These are phyloP conservation scores for Noturus placidus DNA, from an alignment of 2,113 vertebrate genomes.

Conservation along the genomic window DNA sequence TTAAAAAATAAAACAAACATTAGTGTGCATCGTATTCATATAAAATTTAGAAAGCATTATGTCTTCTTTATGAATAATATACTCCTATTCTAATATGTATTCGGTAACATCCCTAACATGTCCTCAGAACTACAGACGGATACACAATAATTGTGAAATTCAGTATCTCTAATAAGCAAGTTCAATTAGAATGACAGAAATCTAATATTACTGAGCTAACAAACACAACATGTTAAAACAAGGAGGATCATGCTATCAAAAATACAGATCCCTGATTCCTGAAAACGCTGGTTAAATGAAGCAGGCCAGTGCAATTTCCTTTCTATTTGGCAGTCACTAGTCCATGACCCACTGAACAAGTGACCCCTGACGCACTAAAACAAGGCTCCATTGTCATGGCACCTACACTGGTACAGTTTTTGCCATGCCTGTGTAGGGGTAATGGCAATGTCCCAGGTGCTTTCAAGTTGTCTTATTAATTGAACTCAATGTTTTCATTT, in stretches of 20 bases:
- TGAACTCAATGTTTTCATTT: background rate
- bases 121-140: slow-evolving; percentile 1
- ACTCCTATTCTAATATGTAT: too few species aligned
- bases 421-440: slow-evolving; percentile 54
- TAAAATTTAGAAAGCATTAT: background rate
- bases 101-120: background rate
- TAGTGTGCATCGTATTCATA: background rate
- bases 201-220: background rate
- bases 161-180: background rate
- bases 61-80: background rate
- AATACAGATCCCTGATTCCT: slow-evolving; percentile 19
- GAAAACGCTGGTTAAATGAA: slow-evolving; percentile 34
- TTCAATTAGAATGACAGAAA: background rate
- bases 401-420: slow-evolving; percentile 51
- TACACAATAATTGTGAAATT: background rate
- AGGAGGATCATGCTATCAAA: background rate
- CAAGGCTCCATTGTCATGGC: slow-evolving; percentile 52
- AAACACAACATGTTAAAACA: background rate
- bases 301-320: slow-evolving; percentile 9
- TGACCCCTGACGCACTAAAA: slow-evolving; percentile 43
- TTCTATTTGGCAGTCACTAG: slow-evolving; percentile 17
- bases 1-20: background rate
- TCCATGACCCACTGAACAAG: slow-evolving; percentile 23
- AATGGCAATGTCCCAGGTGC: slow-evolving; percentile 46
- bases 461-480: slow-evolving; percentile 23